Evolutionary conservation across 2,888 invertebrate species (phyloP).

Genomic region (Sesamia inferens): DNA sequence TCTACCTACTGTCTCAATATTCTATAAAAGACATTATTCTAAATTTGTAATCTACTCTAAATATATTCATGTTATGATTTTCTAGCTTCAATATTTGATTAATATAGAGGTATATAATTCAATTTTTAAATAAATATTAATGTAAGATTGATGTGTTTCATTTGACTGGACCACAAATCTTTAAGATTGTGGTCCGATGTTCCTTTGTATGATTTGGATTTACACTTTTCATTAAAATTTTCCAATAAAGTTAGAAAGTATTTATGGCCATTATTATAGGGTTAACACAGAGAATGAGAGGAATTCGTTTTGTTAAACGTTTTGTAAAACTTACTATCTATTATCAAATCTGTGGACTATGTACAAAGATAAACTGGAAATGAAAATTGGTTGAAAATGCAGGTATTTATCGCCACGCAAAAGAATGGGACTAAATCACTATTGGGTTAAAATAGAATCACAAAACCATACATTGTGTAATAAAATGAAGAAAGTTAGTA

Average conservation of each 20-base stretch:
- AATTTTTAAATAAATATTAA: slow-evolving; percentile 17
- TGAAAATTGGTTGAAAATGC: not conserved
- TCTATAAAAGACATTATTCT: not conserved
- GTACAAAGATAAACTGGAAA: not conserved
- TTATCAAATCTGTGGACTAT: not conserved
- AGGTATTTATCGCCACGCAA: not conserved
- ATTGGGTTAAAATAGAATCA: not conserved
- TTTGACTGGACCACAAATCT: not conserved
- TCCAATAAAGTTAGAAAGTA: not conserved
- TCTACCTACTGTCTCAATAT: not conserved
- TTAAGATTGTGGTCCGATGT: no score
- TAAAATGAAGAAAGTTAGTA: no score
- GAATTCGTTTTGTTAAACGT: not conserved
- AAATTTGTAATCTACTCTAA: not conserved
- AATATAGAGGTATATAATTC: no score
- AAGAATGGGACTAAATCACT: not conserved
- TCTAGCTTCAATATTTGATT: not conserved
- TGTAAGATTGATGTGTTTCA: not conserved
- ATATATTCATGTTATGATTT: not conserved
- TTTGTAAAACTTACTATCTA: no score
- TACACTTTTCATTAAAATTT: not conserved
- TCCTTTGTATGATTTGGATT: not conserved
- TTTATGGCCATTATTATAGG: not conserved
- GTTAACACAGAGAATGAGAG: not conserved
- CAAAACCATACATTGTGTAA: not conserved